Percentiles rank a stretch among this genome's conserved stretches.
phyloP scores from a whole-genome alignment of 2,888 invertebrate species.

The Calephelis perditalis region DNA sequence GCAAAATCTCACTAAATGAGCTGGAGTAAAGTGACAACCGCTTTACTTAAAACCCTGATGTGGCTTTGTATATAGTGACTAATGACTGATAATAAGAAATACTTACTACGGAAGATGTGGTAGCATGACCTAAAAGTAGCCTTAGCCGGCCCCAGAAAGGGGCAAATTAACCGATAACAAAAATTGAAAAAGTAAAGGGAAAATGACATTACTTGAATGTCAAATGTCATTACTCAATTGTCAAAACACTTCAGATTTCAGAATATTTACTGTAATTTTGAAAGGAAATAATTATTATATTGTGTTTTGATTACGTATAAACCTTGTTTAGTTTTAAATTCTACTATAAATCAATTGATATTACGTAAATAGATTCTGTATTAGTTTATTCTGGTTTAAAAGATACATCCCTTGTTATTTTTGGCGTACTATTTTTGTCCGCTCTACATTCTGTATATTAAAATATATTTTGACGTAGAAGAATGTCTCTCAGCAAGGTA shows the following conservation, averaged over 20 bases:
- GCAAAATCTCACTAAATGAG: no score
- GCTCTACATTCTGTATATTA: conserved; percentile 69
- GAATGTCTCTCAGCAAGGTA: conserved; percentile 65
- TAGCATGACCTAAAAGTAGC: no score
- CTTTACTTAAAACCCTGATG: no score
- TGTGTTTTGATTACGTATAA: conserved; percentile 3
- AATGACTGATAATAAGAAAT: no score
- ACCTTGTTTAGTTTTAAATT: not conserved
- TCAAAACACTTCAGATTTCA: conserved; percentile 4
- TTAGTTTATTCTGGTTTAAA: conserved; percentile 22
- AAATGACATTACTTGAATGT: no score
- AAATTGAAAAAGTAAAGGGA: no score
- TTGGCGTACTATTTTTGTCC: conserved; percentile 71
- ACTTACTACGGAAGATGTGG: no score
- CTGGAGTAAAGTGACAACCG: no score
- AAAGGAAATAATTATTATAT: not conserved
- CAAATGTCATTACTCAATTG: not conserved
- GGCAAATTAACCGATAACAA: no score
- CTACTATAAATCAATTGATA: conserved; percentile 3
- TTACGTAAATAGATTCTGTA: conserved; percentile 8
- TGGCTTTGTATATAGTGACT: no score
- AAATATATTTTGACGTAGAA: conserved; percentile 71
- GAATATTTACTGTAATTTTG: conserved; percentile 8
- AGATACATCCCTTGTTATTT: conserved; percentile 52
- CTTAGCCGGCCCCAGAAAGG: no score